Evolutionary conservation across 2,888 invertebrate species (phyloP).

Genomic region (Scaptodrosophila latifasciaeformis): DNA sequence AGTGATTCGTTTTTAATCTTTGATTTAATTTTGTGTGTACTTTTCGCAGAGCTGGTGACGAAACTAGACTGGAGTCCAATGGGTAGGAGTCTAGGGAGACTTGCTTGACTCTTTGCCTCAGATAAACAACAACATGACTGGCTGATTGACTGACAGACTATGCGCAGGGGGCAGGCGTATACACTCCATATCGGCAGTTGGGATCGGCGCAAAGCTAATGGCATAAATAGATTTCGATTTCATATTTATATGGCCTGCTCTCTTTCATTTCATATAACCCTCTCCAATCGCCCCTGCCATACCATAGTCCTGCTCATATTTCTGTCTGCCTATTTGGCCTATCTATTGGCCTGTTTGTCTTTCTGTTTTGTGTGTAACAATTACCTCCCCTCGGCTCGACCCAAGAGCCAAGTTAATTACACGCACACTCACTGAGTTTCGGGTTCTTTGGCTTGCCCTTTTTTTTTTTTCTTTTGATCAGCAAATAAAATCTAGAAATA

Average conservation of each 20-base stretch:
- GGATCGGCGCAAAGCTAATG: constrained; percentile 64
- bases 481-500: constrained; percentile 69
- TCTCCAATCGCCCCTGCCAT: background rate
- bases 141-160: too few species aligned
- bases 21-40: constrained; percentile 46
- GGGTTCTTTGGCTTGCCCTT: too few species aligned
- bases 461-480: constrained; percentile 59
- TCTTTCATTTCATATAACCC: background rate
- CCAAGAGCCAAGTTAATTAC: constrained; percentile 60
- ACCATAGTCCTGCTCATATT: too few species aligned
- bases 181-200: constrained; percentile 34
- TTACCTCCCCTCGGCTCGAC: too few species aligned
- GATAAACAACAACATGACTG: constrained; percentile 33
- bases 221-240: constrained; percentile 68
- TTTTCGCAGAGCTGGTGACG: constrained; percentile 13
- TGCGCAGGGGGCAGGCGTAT: too few species aligned
- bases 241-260: constrained; percentile 15
- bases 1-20: constrained; percentile 65
- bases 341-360: background rate
- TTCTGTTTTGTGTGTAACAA: background rate
- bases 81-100: too few species aligned
- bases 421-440: constrained; percentile 29
- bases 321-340: too few species aligned
- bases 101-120: too few species aligned
- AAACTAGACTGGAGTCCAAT: background rate